Base-by-base conservation (phyloP, 2,888 invertebrate species). In the Apantesis nais region DNA sequence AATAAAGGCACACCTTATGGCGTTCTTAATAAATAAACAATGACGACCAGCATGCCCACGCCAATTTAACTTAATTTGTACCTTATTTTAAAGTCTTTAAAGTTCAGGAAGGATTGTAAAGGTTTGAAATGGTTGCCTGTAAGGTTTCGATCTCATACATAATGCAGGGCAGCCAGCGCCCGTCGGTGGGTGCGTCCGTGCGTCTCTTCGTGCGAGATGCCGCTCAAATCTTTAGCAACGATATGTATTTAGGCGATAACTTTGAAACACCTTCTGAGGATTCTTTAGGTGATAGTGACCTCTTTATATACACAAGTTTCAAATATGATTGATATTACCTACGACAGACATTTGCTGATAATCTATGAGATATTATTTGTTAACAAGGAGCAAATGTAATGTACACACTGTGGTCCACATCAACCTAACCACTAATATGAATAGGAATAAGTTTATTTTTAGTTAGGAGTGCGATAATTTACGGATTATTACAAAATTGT, bases 231-330 rank as follows among this genome's bases (percentile, higher is more conserved):
- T 87, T 83, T 83, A 86, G 85, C 82, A 83, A 82, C 78, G 85
- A 86, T 88, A 87, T 87, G 88, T 88, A 88, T 88, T 88, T 85
- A 85, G 87, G 88, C 73, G 81, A 81, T 71, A 76, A 72, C 79
- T 77, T 77, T 68, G 78, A 68, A 74, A 78, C 77, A 77, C 77
- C 77, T 71, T 44, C 22, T 19, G 29, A 29, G 14, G n/a, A 39
- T 39, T n/a, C 4, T 3, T 39, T 62, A 22, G 34, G 4, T 19
- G 19, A 52, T 52, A 14, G 44, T 19, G 19, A 25, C 61, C 11
- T 61, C 22, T 34, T 16, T 11, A 16, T 34, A 34, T 61, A 34
- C 34, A 34, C 7, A 3, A 1, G 34, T 61, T 19, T 34, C 2
- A 61, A 3, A 19, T 7, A 31, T 8, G 22, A 22, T 16, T 31